Percentiles rank a stretch among this genome's conserved stretches.
These are phyloP conservation scores for Drosophila ambigua DNA, from an alignment of 1,140 invertebrate genomes.

Conservation along the genomic window DNA sequence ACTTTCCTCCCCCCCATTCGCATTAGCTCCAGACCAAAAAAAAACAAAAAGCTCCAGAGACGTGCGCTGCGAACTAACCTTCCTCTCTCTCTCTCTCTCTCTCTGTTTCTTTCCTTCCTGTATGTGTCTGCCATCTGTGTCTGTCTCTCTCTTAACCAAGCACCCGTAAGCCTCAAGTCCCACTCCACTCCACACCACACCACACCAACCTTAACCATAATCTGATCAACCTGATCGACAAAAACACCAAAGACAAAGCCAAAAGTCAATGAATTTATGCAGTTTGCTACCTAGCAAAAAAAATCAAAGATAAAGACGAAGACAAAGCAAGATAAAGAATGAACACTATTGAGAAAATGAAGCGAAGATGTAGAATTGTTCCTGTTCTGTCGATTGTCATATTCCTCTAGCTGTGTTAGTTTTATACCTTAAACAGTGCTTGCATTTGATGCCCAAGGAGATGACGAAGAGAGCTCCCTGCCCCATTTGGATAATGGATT, in stretches of 20 bases:
- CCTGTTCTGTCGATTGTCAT: slow-evolving; percentile 84
- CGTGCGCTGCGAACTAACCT: neutral
- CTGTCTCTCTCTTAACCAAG: slow-evolving; percentile 12
- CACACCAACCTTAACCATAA: slow-evolving; percentile 7
- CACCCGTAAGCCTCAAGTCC: slow-evolving; percentile 5
- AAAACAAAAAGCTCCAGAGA: neutral
- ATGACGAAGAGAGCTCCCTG: slow-evolving; percentile 95
- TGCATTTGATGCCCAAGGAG: slow-evolving; percentile 98
- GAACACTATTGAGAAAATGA: slow-evolving; percentile 13
- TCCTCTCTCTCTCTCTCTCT: slow-evolving; percentile 2
- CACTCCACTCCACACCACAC: neutral
- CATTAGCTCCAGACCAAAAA: too few species aligned
- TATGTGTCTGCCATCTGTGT: neutral
- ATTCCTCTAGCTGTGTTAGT: slow-evolving; percentile 84
- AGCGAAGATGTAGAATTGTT: slow-evolving; percentile 81
- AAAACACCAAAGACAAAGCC: slow-evolving; percentile 31
- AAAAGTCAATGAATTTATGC: slow-evolving; percentile 50
- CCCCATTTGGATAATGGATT: slow-evolving; percentile 89
- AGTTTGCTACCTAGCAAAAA: slow-evolving; percentile 30
- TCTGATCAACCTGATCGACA: neutral
- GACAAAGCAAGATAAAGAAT: slow-evolving; percentile 22
- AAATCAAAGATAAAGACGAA: slow-evolving; percentile 10
- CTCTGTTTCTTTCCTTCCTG: neutral
- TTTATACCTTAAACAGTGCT: slow-evolving; percentile 98
- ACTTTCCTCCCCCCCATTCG: too few species aligned